These are phyloP conservation scores for Arothron firmamentum DNA, from an alignment of 2,113 vertebrate genomes.

Conservation along the genomic window DNA sequence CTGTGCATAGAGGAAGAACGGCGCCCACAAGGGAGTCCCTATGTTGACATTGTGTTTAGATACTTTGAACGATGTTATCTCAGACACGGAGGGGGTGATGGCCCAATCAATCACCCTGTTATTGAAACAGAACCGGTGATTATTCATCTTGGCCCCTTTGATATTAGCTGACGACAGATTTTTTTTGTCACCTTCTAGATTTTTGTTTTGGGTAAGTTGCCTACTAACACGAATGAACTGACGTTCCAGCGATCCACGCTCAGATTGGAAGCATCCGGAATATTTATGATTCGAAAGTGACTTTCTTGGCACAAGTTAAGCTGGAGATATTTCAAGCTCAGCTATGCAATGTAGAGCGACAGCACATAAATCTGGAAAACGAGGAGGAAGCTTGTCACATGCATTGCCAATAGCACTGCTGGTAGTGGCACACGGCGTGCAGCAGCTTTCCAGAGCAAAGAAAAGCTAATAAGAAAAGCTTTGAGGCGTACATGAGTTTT, in stretches of 20 bases:
- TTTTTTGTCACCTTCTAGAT: conserved; percentile 30
- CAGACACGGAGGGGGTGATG: conserved; percentile 57
- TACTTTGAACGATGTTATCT: conserved; percentile 74
- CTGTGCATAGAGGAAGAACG: conserved; percentile 47
- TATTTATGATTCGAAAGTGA: conserved; percentile 53
- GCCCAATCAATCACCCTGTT: conserved; percentile 70
- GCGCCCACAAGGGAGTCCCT: conserved; percentile 50
- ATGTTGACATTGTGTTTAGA: conserved; percentile 66
- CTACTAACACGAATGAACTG: not conserved
- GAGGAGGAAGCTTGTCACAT: conserved; percentile 14
- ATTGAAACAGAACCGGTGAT: conserved; percentile 60
- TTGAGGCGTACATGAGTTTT: conserved; percentile 32
- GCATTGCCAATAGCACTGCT: conserved; percentile 34
- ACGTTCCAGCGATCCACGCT: conserved; percentile 5
- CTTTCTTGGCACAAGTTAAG: conserved; percentile 37
- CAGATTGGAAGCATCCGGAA: conserved; percentile 13
- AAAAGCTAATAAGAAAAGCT: conserved; percentile 43
- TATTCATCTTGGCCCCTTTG: conserved; percentile 66
- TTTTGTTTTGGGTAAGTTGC: conserved; percentile 29
- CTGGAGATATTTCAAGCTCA: conserved; percentile 41
- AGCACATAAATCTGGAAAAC: conserved; percentile 39
- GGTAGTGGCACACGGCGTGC: conserved; percentile 8
- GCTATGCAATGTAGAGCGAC: conserved; percentile 32
- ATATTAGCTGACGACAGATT: conserved; percentile 46
- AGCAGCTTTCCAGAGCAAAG: conserved; percentile 8